Conservation (phyloP, 2,797 vertebrate genomes). For the Tokudaia tokunoshimensis region DNA sequence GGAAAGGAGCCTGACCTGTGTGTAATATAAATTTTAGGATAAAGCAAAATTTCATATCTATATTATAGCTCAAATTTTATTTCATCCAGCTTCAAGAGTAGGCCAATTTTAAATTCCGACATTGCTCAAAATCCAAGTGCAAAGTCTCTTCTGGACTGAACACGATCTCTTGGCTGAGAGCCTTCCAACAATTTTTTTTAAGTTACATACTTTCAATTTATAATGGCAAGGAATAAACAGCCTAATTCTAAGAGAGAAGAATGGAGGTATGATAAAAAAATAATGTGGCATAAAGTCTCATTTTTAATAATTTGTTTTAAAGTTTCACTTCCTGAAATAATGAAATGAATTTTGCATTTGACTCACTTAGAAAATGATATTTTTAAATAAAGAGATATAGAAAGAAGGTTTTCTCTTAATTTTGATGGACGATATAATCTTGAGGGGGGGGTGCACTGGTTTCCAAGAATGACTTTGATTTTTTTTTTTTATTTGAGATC, state of each 20-base stretch:
- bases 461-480: slow-evolving; percentile 75
- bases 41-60: too few species aligned
- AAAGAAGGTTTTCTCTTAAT: background rate
- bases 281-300: background rate
- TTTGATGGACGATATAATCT: background rate
- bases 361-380: background rate
- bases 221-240: background rate
- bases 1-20: background rate
- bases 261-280: background rate
- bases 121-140: background rate
- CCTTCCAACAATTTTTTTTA: background rate
- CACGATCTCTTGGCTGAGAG: background rate
- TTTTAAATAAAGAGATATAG: background rate
- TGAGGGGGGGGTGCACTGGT: background rate
- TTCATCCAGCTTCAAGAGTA: background rate
- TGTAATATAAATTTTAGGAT: too few species aligned
- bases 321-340: background rate
- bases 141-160: background rate
- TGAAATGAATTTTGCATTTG: slow-evolving; percentile 17
- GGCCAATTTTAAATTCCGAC: background rate
- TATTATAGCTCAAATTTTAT: background rate
- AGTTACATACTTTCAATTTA: background rate
- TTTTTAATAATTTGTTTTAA: slow-evolving; percentile 37
- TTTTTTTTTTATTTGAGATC: slow-evolving; percentile 89
- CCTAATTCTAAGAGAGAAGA: background rate